Conservation (phyloP, 1,140 invertebrate species). For the Megalonaias nervosa region DNA sequence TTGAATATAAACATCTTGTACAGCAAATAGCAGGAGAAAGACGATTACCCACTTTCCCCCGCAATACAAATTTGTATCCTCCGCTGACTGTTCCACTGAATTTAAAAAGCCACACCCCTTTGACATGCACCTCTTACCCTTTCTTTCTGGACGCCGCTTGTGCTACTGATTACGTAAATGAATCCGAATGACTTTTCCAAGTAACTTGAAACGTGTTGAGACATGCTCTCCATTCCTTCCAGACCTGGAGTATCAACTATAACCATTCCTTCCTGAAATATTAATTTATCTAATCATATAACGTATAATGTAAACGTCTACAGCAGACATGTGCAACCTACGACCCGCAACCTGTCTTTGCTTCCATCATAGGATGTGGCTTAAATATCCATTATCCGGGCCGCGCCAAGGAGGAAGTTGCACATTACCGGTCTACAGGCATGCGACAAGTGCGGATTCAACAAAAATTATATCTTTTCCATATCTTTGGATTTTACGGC, state of each 20-base stretch:
- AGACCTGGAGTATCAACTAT: conserved; percentile 63
- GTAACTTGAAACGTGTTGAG: conserved; percentile 41
- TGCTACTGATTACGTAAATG: conserved; percentile 60
- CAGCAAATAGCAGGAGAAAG: too few species aligned
- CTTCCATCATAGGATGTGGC: too few species aligned
- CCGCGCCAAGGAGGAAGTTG: too few species aligned
- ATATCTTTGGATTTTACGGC: too few species aligned
- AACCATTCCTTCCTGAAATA: conserved; percentile 53
- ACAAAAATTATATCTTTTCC: too few species aligned
- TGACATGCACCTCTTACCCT: conserved; percentile 40
- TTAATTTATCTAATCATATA: neutral
- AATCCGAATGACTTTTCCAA: conserved; percentile 56
- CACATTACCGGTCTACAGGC: too few species aligned
- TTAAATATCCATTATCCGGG: neutral
- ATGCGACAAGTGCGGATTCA: too few species aligned
- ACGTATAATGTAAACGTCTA: neutral
- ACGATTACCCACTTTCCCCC: too few species aligned
- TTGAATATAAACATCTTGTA: too few species aligned
- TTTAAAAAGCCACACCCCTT: too few species aligned
- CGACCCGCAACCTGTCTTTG: neutral
- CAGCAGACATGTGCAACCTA: neutral
- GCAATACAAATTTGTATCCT: too few species aligned
- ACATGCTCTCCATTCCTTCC: conserved; percentile 46
- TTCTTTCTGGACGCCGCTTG: conserved; percentile 57
- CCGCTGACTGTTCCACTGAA: too few species aligned